Evolutionary conservation across 2,113 vertebrate species (phyloP), one percentile per base, ranked within the genome.

Genomic region (Forbesichthys agassizii): DNA sequence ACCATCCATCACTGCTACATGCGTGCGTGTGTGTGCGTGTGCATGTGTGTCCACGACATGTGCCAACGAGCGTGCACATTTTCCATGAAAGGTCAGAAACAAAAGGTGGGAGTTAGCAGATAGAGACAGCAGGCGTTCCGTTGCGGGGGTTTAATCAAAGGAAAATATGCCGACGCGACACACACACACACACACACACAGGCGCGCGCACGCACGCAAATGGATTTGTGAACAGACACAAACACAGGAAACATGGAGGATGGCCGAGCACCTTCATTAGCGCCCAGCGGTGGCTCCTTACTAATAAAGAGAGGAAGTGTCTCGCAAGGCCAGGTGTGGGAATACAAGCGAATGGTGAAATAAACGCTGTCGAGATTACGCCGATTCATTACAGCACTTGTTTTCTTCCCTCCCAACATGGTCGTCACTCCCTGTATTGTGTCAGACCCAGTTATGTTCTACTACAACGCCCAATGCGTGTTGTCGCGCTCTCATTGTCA

Each of bases 1-100:
- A 76, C 78, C 88, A 92, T 93, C 86, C 84, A 92, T 93, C 91
- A 91, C 80, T 36, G 10, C 73, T 72, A 53, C 52, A 62, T 59
- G 60, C 51, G 69, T 20, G 63, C 33, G 53, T 47, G 52, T 18
- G 58, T 58, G 27, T 47, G 62, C 18, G 68, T 18, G 75, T 48
- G 20, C 42, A 54, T 59, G 20, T 55, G 36, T 55, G 64, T 54
- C 12, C 27, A 27, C 18, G 8, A 20, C 5, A 11, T 53, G 48
- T 53, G 63, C 33, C 5, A 14, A 8, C 33, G 16, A 60, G 18
- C 46, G 5, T 36, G 11, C 13, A 47, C 48, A 11, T 58, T 71
- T 72, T 36, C 16, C 74, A 80, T 79, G 65, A 88, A 85, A 90
- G 88, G 88, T 91, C 88, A 86, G 56, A 84, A 75, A 58, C 68